phyloP scores from a whole-genome alignment of 1,140 invertebrate genomes.

The Euglossa dilemma region DNA sequence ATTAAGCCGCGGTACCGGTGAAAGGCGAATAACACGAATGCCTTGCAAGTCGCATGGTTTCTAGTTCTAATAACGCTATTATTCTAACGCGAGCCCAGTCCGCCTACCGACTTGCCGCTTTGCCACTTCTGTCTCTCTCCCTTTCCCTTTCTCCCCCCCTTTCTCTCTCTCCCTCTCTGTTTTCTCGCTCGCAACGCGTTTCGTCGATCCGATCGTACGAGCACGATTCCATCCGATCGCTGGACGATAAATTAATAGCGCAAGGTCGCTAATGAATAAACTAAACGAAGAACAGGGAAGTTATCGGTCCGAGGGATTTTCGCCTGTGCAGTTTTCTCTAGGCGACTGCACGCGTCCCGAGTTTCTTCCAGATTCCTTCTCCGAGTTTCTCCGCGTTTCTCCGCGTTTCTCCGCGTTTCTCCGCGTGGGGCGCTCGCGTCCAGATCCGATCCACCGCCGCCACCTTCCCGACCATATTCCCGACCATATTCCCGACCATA shows the following conservation, averaged over 20 bases:
- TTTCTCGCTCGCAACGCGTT: background rate
- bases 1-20: slow-evolving; percentile 51
- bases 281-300: background rate
- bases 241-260: background rate
- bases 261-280: slow-evolving; percentile 3
- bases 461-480: too few relatives aligned
- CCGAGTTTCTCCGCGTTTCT: too few relatives aligned
- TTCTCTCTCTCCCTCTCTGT: background rate
- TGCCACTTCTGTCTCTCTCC: background rate
- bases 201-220: background rate
- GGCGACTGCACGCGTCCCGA: too few relatives aligned
- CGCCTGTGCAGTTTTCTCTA: background rate
- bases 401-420: too few relatives aligned
- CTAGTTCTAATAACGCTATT: slow-evolving; percentile 63
- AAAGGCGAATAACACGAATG: slow-evolving; percentile 62
- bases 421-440: too few relatives aligned
- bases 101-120: slow-evolving; percentile 33
- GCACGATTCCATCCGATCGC: background rate
- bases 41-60: slow-evolving; percentile 59
- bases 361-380: too few relatives aligned
- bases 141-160: too few relatives aligned
- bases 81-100: slow-evolving; percentile 43
- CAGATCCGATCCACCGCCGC: too few relatives aligned
- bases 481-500: too few relatives aligned
- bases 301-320: background rate